Percentiles rank a stretch among this genome's conserved stretches.
These are phyloP conservation scores for Penaeus japonicus DNA, from an alignment of 1,140 invertebrate genomes.

Conservation along the genomic window DNA sequence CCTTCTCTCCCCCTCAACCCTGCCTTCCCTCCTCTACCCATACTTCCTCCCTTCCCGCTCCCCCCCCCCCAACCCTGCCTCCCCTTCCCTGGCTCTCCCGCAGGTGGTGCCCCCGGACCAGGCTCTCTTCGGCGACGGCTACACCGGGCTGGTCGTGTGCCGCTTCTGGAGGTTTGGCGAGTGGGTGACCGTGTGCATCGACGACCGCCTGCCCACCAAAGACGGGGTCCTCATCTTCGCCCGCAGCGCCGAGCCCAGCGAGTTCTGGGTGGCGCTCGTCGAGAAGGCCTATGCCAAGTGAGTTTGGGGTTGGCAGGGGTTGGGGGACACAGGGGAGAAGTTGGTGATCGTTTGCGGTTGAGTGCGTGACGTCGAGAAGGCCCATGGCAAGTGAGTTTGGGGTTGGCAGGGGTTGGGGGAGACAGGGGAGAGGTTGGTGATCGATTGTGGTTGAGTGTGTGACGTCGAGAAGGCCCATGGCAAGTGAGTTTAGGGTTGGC, in stretches of 20 bases:
- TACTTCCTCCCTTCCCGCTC: neutral
- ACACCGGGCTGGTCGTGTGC: conserved; percentile 65
- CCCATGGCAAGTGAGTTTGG: no score
- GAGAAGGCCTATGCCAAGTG: conserved; percentile 64
- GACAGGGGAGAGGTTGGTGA: no score
- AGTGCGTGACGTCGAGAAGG: no score
- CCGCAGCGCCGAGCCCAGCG: conserved; percentile 63
- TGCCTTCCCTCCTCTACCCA: neutral
- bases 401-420: no score
- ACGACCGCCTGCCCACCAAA: conserved; percentile 66
- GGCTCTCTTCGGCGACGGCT: conserved; percentile 61
- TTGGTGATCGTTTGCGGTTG: no score
- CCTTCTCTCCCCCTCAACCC: neutral
- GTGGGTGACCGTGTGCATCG: conserved; percentile 67
- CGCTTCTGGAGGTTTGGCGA: conserved; percentile 67
- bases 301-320: neutral
- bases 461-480: no score
- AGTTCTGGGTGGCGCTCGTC: conserved; percentile 69
- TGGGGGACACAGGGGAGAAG: neutral
- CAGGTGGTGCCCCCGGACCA: conserved; percentile 65
- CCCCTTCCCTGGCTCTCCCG: neutral
- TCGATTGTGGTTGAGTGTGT: no score
- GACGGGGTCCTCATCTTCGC: conserved; percentile 65
- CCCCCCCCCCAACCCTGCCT: neutral
- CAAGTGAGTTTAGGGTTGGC: no score